Conservation (phyloP, 2,113 vertebrate species). For the Alligator mississippiensis region DNA sequence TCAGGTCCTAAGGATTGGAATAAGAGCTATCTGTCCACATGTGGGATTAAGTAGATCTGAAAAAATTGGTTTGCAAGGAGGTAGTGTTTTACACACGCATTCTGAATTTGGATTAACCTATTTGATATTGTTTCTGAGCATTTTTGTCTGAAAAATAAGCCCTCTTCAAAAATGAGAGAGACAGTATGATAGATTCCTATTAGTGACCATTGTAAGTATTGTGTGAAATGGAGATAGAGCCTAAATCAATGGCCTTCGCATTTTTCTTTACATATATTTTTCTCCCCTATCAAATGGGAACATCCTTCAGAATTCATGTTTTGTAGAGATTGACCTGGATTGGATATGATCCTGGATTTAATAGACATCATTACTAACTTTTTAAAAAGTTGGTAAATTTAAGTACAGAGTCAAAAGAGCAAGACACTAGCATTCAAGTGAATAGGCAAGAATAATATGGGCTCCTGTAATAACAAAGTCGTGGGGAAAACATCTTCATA, state of each 20-base stretch:
- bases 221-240: neutral
- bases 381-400: slow-evolving; percentile 28
- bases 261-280: slow-evolving; percentile 8
- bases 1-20: no score
- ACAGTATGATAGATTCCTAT: slow-evolving; percentile 3
- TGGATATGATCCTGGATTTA: neutral
- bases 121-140: neutral
- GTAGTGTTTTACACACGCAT: neutral
- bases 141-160: neutral
- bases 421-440: slow-evolving; percentile 8
- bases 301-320: slow-evolving; percentile 20
- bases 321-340: slow-evolving; percentile 22
- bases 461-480: slow-evolving; percentile 34
- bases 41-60: neutral
- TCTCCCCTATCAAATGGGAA: slow-evolving; percentile 40
- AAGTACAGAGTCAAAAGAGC: slow-evolving; percentile 5
- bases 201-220: slow-evolving; percentile 19
- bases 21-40: no score
- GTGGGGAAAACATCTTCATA: slow-evolving; percentile 21
- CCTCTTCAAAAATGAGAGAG: neutral
- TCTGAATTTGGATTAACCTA: neutral
- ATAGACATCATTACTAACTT: neutral
- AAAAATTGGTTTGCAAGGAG: neutral
- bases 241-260: slow-evolving; percentile 28
- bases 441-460: neutral